Base-by-base conservation (phyloP, 2,888 invertebrate species). In the Drosophila formosana region DNA sequence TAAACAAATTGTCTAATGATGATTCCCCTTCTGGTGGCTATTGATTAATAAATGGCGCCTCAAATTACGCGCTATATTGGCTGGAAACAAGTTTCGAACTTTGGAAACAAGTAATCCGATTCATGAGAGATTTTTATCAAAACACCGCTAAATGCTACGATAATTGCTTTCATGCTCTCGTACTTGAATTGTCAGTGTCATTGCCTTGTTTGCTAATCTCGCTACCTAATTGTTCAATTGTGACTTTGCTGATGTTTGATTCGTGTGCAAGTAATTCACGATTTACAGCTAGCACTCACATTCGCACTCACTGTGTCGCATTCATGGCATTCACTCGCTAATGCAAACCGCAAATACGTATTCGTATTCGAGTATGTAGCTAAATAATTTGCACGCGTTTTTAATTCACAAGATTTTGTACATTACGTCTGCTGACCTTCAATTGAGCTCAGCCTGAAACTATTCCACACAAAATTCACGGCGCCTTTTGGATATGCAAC, bases 1-100 rank as follows among this genome's bases (percentile, higher is more conserved):
- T 58, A 34, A 45, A 58, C 37, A 72, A 75, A 52, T 52, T 51
- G 57, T 55, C 72, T 62, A 68, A 67, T 75, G 61, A 62, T 63
- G 55, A 13, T 11, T 32, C 34, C 43, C 34, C 34, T 65, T 37
- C n/a, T 57, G 43, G 32, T 60, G 34, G 52, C 61, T 25, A 41
- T 43, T 65, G 55, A 75, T 66, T 39, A 78, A 66, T 78, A 67
- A 74, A 64, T 60, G 72, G 69, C 73, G 69, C 78, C 56, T 34
- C 50, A 57, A 49, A 50, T 62, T 63, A 72, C 62, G 60, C 65
- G 34, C 47, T 37, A 64, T 30, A 49, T 4, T 23, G 11, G 18
- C 9, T 13, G n/a, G 8, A 46, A 74, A 75, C 74, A 11, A 9
- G 74, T 75, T 75, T 9, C n/a, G 11, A n/a, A 4, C 34, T 18